Percentiles rank a stretch among this genome's conserved stretches.
phyloP scores from a whole-genome alignment of 2,113 vertebrate species.

The Lycaon pictus region DNA sequence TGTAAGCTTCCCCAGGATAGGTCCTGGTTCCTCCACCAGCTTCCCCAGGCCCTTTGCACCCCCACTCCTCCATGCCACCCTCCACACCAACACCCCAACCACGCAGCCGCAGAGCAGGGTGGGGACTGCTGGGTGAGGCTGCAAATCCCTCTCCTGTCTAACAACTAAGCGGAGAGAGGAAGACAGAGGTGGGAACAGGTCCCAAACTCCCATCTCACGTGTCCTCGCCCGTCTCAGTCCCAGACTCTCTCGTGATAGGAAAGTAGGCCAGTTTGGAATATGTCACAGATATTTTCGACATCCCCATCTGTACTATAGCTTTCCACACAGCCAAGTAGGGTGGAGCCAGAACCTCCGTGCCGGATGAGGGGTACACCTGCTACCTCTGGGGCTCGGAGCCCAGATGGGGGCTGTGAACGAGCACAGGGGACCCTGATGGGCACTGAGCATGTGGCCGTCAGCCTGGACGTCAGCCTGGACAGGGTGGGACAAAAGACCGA shows the following conservation, averaged over 20 bases:
- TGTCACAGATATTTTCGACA: conserved; percentile 84
- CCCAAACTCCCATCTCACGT: conserved; percentile 64
- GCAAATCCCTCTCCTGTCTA: conserved; percentile 31
- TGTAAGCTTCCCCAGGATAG: not conserved
- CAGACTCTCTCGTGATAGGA: conserved; percentile 71
- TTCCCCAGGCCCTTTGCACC: not conserved
- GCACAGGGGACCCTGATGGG: not conserved
- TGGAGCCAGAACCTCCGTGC: conserved; percentile 60
- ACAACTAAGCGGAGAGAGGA: conserved; percentile 29
- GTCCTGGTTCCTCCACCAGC: not conserved
- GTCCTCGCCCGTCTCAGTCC: conserved; percentile 59
- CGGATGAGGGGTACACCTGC: conserved; percentile 57
- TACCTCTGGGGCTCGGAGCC: conserved; percentile 58
- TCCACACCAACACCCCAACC: not conserved
- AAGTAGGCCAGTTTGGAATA: conserved; percentile 83
- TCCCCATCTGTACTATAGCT: conserved; percentile 80
- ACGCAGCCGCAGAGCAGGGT: not conserved
- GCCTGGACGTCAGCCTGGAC: not conserved
- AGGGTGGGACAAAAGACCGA: not conserved
- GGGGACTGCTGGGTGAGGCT: not conserved
- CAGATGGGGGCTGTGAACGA: not conserved
- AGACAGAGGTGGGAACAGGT: conserved; percentile 61
- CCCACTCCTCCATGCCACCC: not conserved
- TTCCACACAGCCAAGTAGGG: conserved; percentile 44
- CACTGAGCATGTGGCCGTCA: not conserved